Conservation (phyloP, 1,140 invertebrate genomes). For the Drosophila sucinea region DNA sequence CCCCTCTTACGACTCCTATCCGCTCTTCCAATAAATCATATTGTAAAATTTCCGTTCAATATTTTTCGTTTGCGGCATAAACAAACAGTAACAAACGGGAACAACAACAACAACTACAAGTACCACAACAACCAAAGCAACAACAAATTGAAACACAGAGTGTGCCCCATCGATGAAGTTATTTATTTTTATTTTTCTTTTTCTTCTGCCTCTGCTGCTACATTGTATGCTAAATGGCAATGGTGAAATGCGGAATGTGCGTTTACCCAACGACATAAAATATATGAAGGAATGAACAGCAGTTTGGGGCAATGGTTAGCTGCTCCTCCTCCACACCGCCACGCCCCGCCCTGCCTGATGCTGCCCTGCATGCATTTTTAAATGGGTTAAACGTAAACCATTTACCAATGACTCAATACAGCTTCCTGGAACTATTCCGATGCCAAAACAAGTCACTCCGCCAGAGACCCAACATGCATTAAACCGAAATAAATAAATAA, state of each 20-base stretch:
- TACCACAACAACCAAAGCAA: constrained; percentile 30
- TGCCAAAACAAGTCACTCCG: constrained; percentile 22
- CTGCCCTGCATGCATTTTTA: constrained; percentile 63
- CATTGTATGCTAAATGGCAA: constrained; percentile 76
- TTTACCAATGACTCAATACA: constrained; percentile 80
- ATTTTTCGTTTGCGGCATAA: constrained; percentile 70
- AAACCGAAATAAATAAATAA: constrained; percentile 80
- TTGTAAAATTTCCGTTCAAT: constrained; percentile 81
- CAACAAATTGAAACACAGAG: constrained; percentile 66
- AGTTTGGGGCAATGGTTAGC: constrained; percentile 39
- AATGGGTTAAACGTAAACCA: constrained; percentile 80
- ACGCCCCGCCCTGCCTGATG: not conserved
- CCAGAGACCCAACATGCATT: constrained; percentile 60
- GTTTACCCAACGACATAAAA: constrained; percentile 44
- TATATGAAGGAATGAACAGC: constrained; percentile 9
- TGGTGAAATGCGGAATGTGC: constrained; percentile 65
- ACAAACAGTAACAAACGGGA: constrained; percentile 49
- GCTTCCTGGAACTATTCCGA: constrained; percentile 58
- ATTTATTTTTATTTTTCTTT: constrained; percentile 12
- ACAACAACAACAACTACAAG: not conserved
- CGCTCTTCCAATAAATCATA: constrained; percentile 67
- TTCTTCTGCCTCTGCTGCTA: constrained; percentile 32
- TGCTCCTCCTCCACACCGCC: constrained; percentile 2
- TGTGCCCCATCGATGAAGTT: constrained; percentile 7
- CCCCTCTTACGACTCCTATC: not conserved